phyloP scores from a whole-genome alignment of 2,888 invertebrate species.

The Ochropleura leucogaster region DNA sequence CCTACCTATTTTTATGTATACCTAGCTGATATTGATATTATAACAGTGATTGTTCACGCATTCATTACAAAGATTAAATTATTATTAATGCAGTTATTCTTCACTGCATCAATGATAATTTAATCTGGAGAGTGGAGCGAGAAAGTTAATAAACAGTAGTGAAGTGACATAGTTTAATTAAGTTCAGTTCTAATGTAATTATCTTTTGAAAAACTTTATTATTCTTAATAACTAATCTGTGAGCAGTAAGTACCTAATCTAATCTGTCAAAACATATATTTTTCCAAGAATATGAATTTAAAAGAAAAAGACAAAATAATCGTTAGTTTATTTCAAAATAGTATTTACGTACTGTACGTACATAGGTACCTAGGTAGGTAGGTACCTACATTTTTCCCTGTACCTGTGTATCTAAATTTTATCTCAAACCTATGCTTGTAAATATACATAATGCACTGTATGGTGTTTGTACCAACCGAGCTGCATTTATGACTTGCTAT shows the following conservation, averaged over 20 bases:
- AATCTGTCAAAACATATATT: background rate
- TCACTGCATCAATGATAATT: too few species aligned
- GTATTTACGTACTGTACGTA: too few species aligned
- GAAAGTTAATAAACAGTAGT: slow-evolving; percentile 26
- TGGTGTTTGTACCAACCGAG: too few species aligned
- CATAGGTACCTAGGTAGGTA: too few species aligned
- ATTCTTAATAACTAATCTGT: slow-evolving; percentile 17
- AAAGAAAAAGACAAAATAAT: background rate
- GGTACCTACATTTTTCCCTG: background rate
- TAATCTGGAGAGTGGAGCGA: slow-evolving; percentile 1
- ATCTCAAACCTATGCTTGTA: too few species aligned
- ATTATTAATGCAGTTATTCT: background rate
- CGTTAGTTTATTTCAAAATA: background rate
- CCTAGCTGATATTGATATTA: background rate
- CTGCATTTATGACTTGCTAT: background rate
- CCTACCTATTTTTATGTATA: background rate
- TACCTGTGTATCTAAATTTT: too few species aligned
- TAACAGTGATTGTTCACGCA: background rate
- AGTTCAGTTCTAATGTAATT: slow-evolving; percentile 14
- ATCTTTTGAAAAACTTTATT: background rate
- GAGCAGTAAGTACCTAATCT: background rate
- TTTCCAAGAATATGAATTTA: background rate
- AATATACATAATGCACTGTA: too few species aligned
- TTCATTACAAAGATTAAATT: slow-evolving; percentile 9
- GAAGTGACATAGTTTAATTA: slow-evolving; percentile 6